Evolutionary conservation across 53 echinoderm and acorn worm species (phyloP).

Genomic region (Paelopatides confundens): DNA sequence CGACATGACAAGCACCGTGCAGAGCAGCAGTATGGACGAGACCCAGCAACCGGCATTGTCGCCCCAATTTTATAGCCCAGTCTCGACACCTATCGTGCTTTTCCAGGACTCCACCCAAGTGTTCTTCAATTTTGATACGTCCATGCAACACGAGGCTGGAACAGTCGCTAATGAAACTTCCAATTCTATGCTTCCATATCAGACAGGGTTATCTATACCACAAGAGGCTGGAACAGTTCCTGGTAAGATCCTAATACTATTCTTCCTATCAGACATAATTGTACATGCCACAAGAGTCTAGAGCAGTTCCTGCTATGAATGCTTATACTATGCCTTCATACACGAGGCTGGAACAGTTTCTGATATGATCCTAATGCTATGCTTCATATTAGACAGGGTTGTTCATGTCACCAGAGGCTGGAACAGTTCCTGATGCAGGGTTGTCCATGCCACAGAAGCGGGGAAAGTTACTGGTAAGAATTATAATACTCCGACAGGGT

Average conservation of each 20-base stretch:
- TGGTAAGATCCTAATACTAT: background rate
- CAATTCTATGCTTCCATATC: too few species aligned
- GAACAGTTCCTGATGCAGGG: too few species aligned
- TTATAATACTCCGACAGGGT: too few species aligned
- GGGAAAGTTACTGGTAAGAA: too few species aligned
- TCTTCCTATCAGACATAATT: too few species aligned
- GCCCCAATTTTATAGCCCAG: conserved; percentile 16
- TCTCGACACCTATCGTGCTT: conserved; percentile 5
- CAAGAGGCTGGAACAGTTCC: background rate
- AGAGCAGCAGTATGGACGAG: background rate
- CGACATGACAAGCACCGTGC: conserved; percentile 4
- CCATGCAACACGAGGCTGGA: background rate
- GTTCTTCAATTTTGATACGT: conserved; percentile 16
- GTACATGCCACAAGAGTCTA: background rate
- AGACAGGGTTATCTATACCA: background rate
- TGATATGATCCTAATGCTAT: too few species aligned
- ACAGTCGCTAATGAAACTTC: too few species aligned
- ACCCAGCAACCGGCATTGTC: conserved; percentile 2
- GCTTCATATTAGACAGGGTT: too few species aligned
- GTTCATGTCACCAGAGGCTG: too few species aligned
- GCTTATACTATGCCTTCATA: too few species aligned
- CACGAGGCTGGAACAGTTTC: too few species aligned
- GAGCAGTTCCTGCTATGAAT: background rate
- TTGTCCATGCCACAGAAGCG: too few species aligned
- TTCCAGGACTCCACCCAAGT: conserved; percentile 22